A percentile compares a stretch with the other conserved stretches of the same genome.
Conservation (phyloP, 1,140 invertebrate species). For the Thaumatotibia leucotreta region DNA sequence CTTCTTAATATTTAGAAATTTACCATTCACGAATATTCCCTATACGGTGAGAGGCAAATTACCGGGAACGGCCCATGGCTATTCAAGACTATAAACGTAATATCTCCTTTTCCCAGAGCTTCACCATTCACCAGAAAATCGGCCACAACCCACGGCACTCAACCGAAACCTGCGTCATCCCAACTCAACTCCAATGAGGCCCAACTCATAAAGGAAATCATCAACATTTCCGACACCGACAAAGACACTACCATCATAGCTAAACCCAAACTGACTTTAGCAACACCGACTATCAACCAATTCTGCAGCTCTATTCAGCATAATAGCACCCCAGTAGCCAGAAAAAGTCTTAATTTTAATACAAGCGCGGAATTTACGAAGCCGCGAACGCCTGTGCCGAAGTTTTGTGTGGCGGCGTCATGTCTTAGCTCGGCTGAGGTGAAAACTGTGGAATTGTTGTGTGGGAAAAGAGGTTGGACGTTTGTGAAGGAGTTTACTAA, state of each 20-base stretch:
- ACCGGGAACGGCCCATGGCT: no score
- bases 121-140: neutral
- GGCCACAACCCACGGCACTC: neutral
- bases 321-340: conserved; percentile 60
- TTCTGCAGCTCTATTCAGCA: conserved; percentile 58
- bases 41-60: no score
- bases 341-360: conserved; percentile 63
- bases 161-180: neutral
- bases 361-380: neutral
- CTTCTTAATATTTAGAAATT: no score
- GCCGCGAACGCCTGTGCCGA: conserved; percentile 9
- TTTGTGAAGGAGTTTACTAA: conserved; percentile 53
- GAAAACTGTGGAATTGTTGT: conserved; percentile 40
- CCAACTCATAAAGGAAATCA: neutral
- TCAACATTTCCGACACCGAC: conserved; percentile 21
- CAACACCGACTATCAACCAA: conserved; percentile 60
- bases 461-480: conserved; percentile 43
- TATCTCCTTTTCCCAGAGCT: neutral
- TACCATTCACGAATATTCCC: no score
- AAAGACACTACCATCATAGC: conserved; percentile 35
- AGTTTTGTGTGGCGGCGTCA: conserved; percentile 53
- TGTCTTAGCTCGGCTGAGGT: conserved; percentile 42
- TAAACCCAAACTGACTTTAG: conserved; percentile 29
- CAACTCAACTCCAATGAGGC: neutral
- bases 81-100: no score